Evolutionary conservation across 2,113 vertebrate species (phyloP).

Genomic region (Ranitomeya imitator): DNA sequence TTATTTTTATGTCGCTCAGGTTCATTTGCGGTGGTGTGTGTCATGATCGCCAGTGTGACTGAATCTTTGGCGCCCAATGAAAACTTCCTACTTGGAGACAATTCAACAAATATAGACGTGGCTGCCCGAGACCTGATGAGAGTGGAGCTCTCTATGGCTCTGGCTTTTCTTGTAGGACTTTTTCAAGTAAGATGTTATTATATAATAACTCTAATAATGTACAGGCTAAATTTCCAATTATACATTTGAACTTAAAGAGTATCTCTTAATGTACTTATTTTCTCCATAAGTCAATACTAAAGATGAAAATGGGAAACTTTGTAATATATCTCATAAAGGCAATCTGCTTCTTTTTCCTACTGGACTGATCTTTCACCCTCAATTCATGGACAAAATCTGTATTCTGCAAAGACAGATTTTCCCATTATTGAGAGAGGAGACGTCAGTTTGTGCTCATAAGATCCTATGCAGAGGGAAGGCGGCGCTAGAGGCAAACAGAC

Average conservation of each 20-base stretch:
- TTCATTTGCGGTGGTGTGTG: constrained; percentile 90
- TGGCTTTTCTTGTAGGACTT: constrained; percentile 83
- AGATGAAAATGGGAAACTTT: too few species aligned
- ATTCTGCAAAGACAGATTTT: too few species aligned
- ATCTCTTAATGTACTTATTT: too few species aligned
- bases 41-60: constrained; percentile 90
- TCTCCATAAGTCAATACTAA: too few species aligned
- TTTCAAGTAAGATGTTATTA: constrained; percentile 79
- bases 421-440: too few species aligned
- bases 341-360: too few species aligned
- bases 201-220: not conserved
- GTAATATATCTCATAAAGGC: too few species aligned
- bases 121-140: constrained; percentile 65
- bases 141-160: constrained; percentile 79
- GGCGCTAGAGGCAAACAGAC: too few species aligned
- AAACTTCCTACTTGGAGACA: constrained; percentile 65
- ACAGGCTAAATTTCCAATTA: not conserved
- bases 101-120: constrained; percentile 61
- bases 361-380: too few species aligned
- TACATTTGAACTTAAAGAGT: not conserved
- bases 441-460: too few species aligned
- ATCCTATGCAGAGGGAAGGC: too few species aligned
- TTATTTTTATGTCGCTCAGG: constrained; percentile 70
- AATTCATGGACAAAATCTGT: too few species aligned
- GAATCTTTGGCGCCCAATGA: constrained; percentile 82